A percentile compares a stretch with the other conserved stretches of the same genome.
Conservation (phyloP, 2,888 invertebrate species). For the Podabrus alpinus region DNA sequence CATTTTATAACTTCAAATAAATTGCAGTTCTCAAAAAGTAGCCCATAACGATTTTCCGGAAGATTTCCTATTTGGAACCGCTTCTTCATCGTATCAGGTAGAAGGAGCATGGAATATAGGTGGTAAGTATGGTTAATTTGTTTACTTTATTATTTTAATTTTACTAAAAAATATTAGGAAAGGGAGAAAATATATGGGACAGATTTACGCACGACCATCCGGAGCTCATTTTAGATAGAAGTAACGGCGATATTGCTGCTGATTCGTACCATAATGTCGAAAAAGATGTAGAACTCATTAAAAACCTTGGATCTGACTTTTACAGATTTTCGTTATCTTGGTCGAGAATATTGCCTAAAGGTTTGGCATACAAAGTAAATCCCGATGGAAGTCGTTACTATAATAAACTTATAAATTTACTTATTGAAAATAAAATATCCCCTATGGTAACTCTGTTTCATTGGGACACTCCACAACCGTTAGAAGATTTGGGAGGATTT, state of each 20-base stretch:
- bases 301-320: conserved; percentile 62
- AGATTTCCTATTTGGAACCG: conserved; percentile 59
- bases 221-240: conserved; percentile 58
- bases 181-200: conserved; percentile 72
- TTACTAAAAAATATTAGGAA: conserved; percentile 53
- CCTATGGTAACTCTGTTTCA: conserved; percentile 61
- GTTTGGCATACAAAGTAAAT: conserved; percentile 60
- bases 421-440: conserved; percentile 58
- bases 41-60: conserved; percentile 5
- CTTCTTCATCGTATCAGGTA: conserved; percentile 65
- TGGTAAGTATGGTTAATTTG: conserved; percentile 41
- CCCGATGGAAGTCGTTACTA: conserved; percentile 66
- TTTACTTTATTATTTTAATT: background rate
- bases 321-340: conserved; percentile 67
- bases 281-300: conserved; percentile 63
- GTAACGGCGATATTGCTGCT: conserved; percentile 65
- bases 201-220: conserved; percentile 61
- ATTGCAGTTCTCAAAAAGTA: background rate
- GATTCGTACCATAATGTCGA: conserved; percentile 68
- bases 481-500: conserved; percentile 56
- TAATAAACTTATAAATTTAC: conserved; percentile 61
- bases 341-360: conserved; percentile 69
- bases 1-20: background rate
- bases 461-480: conserved; percentile 61
- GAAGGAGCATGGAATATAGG: conserved; percentile 63